phyloP scores from a whole-genome alignment of 2,888 invertebrate species.

The Pristionchus exspectatus region DNA sequence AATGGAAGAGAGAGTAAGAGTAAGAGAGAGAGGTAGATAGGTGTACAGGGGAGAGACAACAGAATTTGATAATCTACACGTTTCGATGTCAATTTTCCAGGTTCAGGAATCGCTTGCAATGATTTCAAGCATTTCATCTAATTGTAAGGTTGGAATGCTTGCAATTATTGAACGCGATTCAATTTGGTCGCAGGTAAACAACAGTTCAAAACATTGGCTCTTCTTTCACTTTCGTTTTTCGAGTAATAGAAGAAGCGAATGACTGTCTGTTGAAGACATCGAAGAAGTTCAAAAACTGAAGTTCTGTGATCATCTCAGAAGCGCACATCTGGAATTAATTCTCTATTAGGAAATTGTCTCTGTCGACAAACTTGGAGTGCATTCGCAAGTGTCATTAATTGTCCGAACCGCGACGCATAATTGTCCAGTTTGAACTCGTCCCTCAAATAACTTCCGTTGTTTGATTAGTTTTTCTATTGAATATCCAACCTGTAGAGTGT shows the following conservation, averaged over 20 bases:
- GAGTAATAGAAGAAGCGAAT: constrained; percentile 46
- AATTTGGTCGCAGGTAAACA: no score
- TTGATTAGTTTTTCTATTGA: not conserved
- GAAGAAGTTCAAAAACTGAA: constrained; percentile 58
- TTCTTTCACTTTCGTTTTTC: not conserved
- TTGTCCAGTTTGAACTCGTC: constrained; percentile 8
- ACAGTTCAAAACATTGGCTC: not conserved
- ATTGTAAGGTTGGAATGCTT: no score
- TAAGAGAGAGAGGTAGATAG: no score
- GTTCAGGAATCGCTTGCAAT: no score
- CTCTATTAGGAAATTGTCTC: not conserved
- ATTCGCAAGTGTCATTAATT: not conserved
- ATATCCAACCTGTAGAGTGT: not conserved
- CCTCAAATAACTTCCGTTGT: not conserved
- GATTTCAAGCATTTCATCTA: no score
- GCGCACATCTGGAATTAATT: constrained; percentile 50
- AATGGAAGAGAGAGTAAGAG: no score
- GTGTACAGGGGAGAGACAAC: no score
- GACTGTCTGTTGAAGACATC: constrained; percentile 56
- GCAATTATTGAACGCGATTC: no score
- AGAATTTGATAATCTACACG: no score
- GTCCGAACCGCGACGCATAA: not conserved
- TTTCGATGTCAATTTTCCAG: no score
- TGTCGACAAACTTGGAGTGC: not conserved
- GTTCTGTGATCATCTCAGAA: constrained; percentile 56